Base-by-base conservation (phyloP, 2,888 invertebrate genomes). In the Cepaea hortensis region DNA sequence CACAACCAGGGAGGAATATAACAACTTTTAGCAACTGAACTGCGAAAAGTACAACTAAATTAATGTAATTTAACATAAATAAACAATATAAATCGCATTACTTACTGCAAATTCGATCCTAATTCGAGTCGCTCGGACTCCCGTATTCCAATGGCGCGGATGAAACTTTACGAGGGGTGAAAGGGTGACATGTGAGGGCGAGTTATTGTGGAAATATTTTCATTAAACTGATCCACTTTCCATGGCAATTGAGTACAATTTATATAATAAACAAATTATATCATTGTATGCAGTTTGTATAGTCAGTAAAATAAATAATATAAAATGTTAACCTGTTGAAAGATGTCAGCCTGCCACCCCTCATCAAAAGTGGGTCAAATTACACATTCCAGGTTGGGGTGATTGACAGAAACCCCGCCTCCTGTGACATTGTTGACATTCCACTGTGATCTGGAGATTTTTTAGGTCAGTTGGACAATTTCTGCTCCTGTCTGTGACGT, bases 341-440 rank as follows among this genome's bases (percentile, higher is more conserved):
- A 13, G 46, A 70, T 62, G 75, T n/a, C 15, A 77, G 50, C 82
- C 87, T 87, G 82, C 35, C 79, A 81, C 84, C 88, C 90, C 84
- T 23, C 4, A 75, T 20, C 50, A 65, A n/a, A 35, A 79, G 55
- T 84, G 80, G 84, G 85, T 82, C n/a, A 73, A 83, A 61, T 84
- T 76, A 75, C 81, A 80, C 86, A 87, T 87, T 89, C 89, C 90
- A 88, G 75, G 86, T 87, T 87, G 81, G 87, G 77, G 85, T 91
- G 90, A 90, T 90, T 91, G 91, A 90, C 91, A 90, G 83, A 79
- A 86, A 89, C 89, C 84, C 89, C 91, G 90, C 91, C 91, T 11
- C 86, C 85, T 88, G 87, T 84, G 88, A 89, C 91, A 91, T 91
- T 90, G 90, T 90, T 91, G 90, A 90, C 90, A 91, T 91, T 91